These are phyloP conservation scores for Lutjanus erythropterus DNA, from an alignment of 2,113 vertebrate species.

Conservation along the genomic window DNA sequence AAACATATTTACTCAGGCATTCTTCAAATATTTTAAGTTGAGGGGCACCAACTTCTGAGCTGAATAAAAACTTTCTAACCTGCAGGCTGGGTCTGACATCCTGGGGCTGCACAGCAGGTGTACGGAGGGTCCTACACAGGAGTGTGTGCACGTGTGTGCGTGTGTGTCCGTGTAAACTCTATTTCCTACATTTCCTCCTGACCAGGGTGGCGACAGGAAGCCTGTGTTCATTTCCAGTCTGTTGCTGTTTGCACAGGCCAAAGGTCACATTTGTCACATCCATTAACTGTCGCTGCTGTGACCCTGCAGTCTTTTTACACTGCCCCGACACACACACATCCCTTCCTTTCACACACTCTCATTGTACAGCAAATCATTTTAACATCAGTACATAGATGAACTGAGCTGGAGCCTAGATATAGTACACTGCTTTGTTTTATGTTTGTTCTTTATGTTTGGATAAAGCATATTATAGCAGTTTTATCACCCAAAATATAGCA, in stretches of 20 bases:
- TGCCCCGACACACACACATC: conserved; percentile 11
- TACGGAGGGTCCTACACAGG: conserved; percentile 29
- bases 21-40: neutral
- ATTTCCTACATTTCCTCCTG: conserved; percentile 79
- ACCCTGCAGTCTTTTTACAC: conserved; percentile 52
- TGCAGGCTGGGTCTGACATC: conserved; percentile 39
- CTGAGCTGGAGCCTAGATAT: neutral
- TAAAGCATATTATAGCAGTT: neutral
- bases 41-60: neutral
- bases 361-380: conserved; percentile 10
- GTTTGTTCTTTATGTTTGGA: neutral
- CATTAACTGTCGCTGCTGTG: conserved; percentile 52
- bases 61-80: conserved; percentile 21
- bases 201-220: conserved; percentile 80
- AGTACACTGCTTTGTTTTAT: neutral
- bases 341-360: conserved; percentile 39
- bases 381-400: neutral
- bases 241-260: conserved; percentile 58
- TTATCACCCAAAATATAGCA: neutral
- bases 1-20: neutral
- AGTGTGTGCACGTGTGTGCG: neutral
- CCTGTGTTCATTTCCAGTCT: conserved; percentile 73
- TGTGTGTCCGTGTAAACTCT: conserved; percentile 44
- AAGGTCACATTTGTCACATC: conserved; percentile 71
- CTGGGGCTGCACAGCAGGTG: conserved; percentile 72